These are phyloP conservation scores for Drosophila elegans DNA, from an alignment of 1,140 invertebrate genomes.

Conservation along the genomic window DNA sequence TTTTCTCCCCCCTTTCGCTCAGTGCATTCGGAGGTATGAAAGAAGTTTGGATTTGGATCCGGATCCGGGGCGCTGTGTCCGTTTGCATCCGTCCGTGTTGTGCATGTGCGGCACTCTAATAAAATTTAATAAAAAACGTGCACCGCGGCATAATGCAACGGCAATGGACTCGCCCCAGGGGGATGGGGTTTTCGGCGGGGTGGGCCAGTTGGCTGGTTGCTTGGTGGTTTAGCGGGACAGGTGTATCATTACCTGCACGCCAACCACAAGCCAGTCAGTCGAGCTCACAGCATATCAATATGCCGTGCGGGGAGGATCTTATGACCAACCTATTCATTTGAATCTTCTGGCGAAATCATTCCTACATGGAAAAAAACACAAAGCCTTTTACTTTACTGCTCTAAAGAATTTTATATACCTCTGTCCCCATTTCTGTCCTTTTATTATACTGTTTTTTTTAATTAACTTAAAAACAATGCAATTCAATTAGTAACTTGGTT, in stretches of 20 bases:
- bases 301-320: slow-evolving; percentile 41
- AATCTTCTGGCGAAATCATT: slow-evolving; percentile 54
- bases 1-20: background rate
- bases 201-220: background rate
- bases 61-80: background rate
- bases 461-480: no score
- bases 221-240: slow-evolving; percentile 4
- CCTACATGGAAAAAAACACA: background rate
- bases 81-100: slow-evolving; percentile 26
- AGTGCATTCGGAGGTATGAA: slow-evolving; percentile 25
- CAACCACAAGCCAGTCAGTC: slow-evolving; percentile 53
- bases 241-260: slow-evolving; percentile 41
- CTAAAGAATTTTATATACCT: background rate
- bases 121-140: slow-evolving; percentile 83
- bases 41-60: slow-evolving; percentile 28
- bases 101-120: slow-evolving; percentile 76
- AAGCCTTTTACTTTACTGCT: background rate
- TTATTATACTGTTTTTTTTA: no score
- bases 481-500: no score
- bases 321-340: slow-evolving; percentile 63
- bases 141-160: slow-evolving; percentile 73
- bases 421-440: no score
- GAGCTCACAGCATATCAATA: slow-evolving; percentile 68
- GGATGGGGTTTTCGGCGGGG: background rate
- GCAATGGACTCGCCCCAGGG: slow-evolving; percentile 52